Evolutionary conservation across 2,113 vertebrate species (phyloP).

Genomic region (Apistogramma diplotaenia): DNA sequence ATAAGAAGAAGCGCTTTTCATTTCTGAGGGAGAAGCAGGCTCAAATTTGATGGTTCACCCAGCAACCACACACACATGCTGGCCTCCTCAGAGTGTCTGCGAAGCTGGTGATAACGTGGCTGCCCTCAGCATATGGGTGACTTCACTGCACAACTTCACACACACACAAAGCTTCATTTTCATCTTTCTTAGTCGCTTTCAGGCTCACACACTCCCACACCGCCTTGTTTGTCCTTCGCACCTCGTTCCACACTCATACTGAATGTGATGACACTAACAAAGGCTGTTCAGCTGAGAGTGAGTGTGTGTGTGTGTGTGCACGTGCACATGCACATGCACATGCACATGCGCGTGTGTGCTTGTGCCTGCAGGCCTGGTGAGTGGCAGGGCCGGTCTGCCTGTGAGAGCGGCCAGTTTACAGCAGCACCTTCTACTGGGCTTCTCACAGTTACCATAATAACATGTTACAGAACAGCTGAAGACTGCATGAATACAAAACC

Average conservation of each 20-base stretch:
- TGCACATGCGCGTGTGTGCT: conserved; percentile 1
- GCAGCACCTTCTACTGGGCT: not conserved
- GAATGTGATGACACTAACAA: conserved; percentile 63
- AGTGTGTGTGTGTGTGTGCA: conserved; percentile 16
- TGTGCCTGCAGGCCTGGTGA: conserved; percentile 39
- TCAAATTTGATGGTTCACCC: not conserved
- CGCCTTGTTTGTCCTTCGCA: conserved; percentile 56
- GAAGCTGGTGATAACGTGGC: conserved; percentile 62
- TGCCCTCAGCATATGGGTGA: conserved; percentile 68
- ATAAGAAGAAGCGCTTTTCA: not conserved
- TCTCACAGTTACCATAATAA: not conserved
- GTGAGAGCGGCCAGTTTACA: not conserved
- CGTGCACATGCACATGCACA: too few relatives aligned
- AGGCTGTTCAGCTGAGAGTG: conserved; percentile 16
- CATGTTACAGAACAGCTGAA: not conserved
- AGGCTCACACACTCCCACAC: conserved; percentile 50
- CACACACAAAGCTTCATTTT: conserved; percentile 16
- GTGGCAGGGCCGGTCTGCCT: conserved; percentile 55
- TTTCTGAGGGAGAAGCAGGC: not conserved
- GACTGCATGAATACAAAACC: not conserved
- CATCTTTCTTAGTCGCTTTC: conserved; percentile 31
- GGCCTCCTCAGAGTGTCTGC: conserved; percentile 31
- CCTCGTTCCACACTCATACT: conserved; percentile 44
- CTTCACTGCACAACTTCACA: conserved; percentile 20
- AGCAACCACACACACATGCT: not conserved